Evolutionary conservation across 2,797 vertebrate species (phyloP), one percentile per base, ranked within the genome.

Genomic region (Alosa sapidissima): DNA sequence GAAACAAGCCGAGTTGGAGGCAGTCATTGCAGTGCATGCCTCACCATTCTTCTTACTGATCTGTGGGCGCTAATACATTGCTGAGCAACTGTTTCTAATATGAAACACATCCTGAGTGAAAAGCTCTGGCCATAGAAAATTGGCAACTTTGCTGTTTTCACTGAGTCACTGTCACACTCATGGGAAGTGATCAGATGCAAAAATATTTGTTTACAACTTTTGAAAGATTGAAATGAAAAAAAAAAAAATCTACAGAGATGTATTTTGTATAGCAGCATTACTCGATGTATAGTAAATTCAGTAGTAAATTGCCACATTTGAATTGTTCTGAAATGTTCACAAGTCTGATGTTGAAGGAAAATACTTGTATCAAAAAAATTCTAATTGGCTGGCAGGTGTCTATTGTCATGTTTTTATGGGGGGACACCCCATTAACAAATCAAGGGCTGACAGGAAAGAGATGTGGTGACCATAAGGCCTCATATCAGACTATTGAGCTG

Each of bases 131-230:
- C 72, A 78, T 45, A 21, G 14, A 78, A 7, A 9, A 47, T 19
- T 78, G 72, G 72, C 36, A 19, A 8, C 5, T 45, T 41, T 5
- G 45, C 47, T 47, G 16, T 78, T 78, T 47, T 78, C 16, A 8
- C 21, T 47, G 72, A 78, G 41, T 78, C 72, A 78, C 72, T 78
- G 41, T 19, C 45, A 1, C 5, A 45, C 4, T 78, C 7, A 19
- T 78, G 14, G 16, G 13, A 78, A 13, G 33, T 78, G 58, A 62
- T 62, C 7, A 7, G n/a, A 62, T 24, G 58, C 58, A 24, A 62
- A 62, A n/a, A 62, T 62, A 24, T 62, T 62, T 62, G n/a, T 62
- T 62, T 62, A 62, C 8, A 24, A 62, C 58, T 62, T 62, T 55
- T 55, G 2, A 55, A 55, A 3, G 14, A 2, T 60, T 62, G n/a